Percentiles rank a stretch among this genome's conserved stretches.
phyloP scores from a whole-genome alignment of 2,888 invertebrate genomes.

The Deilephila porcellus region DNA sequence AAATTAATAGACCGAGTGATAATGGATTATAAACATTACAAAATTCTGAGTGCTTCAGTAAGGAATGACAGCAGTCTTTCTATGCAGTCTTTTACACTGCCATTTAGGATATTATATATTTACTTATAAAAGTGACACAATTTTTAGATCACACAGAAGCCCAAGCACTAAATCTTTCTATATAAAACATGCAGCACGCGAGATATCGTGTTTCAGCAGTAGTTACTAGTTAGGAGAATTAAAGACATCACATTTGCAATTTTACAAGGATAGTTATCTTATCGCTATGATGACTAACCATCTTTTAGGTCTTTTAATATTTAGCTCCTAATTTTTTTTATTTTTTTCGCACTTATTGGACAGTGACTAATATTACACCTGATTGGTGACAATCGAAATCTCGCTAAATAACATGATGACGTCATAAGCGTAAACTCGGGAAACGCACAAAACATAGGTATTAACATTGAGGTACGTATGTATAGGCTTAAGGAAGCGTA shows the following conservation, averaged over 20 bases:
- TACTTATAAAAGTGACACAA: neutral
- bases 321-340: neutral
- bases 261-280: neutral
- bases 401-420: too few relatives aligned
- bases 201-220: neutral
- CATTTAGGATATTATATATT: neutral
- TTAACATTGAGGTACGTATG: too few relatives aligned
- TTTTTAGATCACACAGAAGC: neutral
- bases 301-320: neutral
- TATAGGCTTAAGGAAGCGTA: too few relatives aligned
- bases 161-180: neutral
- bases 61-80: too few relatives aligned
- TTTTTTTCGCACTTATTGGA: too few relatives aligned
- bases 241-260: neutral
- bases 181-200: neutral
- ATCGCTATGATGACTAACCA: neutral
- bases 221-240: neutral
- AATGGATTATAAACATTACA: too few relatives aligned
- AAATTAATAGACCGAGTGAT: too few relatives aligned
- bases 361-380: too few relatives aligned
- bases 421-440: too few relatives aligned
- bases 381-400: too few relatives aligned
- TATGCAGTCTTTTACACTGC: neutral
- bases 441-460: too few relatives aligned
- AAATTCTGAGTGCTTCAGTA: too few relatives aligned